Conservation (phyloP, 2,797 vertebrate species). For the Chromis chromis region DNA sequence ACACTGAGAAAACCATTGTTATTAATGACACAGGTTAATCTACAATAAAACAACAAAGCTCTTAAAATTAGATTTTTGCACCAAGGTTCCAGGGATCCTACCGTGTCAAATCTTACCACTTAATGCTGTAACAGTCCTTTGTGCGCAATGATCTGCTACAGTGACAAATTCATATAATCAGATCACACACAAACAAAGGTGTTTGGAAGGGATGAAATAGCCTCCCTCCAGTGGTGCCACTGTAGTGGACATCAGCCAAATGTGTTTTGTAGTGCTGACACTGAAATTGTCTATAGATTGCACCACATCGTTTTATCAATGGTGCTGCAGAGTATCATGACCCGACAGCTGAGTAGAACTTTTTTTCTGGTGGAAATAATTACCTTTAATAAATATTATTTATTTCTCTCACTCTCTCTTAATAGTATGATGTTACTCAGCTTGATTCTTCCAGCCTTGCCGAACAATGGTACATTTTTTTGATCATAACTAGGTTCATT, state of each 20-base stretch:
- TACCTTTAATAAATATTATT: background rate
- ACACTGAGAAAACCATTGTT: too few relatives aligned
- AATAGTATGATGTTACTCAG: too few relatives aligned
- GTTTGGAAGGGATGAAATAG: conserved; percentile 17
- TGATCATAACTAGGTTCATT: background rate
- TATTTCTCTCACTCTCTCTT: too few relatives aligned
- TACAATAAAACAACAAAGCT: background rate
- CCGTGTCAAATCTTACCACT: conserved; percentile 9
- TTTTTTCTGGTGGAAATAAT: background rate
- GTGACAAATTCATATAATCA: conserved; percentile 34
- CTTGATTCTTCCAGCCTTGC: background rate
- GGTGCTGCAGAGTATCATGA: background rate
- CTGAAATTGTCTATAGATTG: conserved; percentile 13
- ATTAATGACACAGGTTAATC: background rate
- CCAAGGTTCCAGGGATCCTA: background rate
- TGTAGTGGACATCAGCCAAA: conserved; percentile 28
- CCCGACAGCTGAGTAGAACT: background rate
- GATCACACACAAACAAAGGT: conserved; percentile 30
- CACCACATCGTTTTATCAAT: conserved; percentile 18
- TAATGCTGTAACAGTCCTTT: background rate
- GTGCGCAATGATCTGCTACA: conserved; percentile 8
- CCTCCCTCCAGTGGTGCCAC: background rate
- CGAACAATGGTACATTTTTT: background rate
- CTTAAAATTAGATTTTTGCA: background rate
- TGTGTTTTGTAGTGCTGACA: conserved; percentile 21